Evolutionary conservation across 2,797 vertebrate genomes (phyloP).

Genomic region (Esox masquinongy): DNA sequence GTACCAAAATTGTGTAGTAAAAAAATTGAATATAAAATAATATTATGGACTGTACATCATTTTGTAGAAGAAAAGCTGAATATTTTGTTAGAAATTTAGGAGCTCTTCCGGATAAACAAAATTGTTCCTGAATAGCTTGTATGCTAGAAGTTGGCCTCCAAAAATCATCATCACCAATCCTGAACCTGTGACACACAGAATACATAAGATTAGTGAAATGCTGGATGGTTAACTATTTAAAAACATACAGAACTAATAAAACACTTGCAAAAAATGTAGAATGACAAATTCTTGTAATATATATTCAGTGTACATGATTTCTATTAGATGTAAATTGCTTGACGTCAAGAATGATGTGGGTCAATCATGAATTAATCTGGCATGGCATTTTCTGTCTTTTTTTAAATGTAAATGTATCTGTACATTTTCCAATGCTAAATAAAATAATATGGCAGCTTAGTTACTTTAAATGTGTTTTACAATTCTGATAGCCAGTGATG

Average conservation of each 20-base stretch:
- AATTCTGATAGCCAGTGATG: too few species aligned
- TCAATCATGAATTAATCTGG: too few species aligned
- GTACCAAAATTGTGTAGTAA: slow-evolving; percentile 21
- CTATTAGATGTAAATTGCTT: background rate
- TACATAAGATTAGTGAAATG: slow-evolving; percentile 5
- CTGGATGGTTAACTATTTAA: background rate
- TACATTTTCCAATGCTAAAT: too few species aligned
- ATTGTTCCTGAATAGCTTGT: slow-evolving; percentile 86
- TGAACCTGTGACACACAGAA: slow-evolving; percentile 69
- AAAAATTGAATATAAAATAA: slow-evolving; percentile 61
- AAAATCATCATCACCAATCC: slow-evolving; percentile 88
- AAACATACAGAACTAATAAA: background rate
- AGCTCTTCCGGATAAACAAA: slow-evolving; percentile 84
- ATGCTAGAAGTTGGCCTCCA: slow-evolving; percentile 85
- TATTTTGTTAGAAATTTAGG: slow-evolving; percentile 63
- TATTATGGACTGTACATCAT: slow-evolving; percentile 54
- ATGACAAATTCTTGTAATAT: background rate
- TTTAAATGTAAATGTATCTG: too few species aligned
- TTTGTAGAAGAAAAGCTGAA: slow-evolving; percentile 12
- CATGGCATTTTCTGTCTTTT: too few species aligned
- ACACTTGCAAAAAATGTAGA: background rate
- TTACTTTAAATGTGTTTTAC: too few species aligned
- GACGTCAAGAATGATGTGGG: background rate
- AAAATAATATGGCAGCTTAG: too few species aligned
- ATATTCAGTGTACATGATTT: background rate